These are phyloP conservation scores for Olivierus martensii DNA, from an alignment of 1,140 invertebrate genomes.

Conservation along the genomic window DNA sequence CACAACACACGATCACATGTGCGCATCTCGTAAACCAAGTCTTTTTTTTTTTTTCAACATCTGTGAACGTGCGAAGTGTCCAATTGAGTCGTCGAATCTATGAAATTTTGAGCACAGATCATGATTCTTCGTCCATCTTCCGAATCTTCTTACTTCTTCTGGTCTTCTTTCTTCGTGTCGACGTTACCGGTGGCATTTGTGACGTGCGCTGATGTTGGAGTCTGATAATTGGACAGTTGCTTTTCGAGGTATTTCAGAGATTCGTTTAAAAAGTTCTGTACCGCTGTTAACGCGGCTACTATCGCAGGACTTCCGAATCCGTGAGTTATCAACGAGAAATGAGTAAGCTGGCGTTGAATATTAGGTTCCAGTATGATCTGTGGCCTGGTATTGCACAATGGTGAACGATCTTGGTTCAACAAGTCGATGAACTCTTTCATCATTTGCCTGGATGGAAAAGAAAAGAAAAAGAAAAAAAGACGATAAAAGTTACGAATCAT, in stretches of 20 bases:
- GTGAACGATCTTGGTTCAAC: constrained; percentile 89
- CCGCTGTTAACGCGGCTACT: constrained; percentile 87
- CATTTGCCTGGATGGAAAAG: constrained; percentile 51
- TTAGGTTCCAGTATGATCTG: constrained; percentile 82
- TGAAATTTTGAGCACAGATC: too few species aligned
- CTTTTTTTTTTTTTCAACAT: too few species aligned
- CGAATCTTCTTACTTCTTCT: background rate
- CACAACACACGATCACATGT: too few species aligned
- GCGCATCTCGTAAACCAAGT: too few species aligned
- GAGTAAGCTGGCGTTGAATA: constrained; percentile 92
- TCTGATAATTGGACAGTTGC: constrained; percentile 21
- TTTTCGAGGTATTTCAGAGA: constrained; percentile 95
- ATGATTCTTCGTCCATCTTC: too few species aligned
- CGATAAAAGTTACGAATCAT: too few species aligned
- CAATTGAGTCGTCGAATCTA: too few species aligned
- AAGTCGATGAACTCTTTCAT: constrained; percentile 97
- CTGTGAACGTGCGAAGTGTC: too few species aligned
- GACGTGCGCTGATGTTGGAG: background rate
- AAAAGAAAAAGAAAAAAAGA: too few species aligned
- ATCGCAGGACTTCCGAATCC: constrained; percentile 96
- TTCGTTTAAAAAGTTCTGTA: constrained; percentile 93
- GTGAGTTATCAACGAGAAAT: constrained; percentile 96
- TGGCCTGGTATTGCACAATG: constrained; percentile 88
- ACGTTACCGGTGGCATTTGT: background rate
- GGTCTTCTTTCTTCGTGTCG: constrained; percentile 12